Base-by-base conservation (phyloP, 2,888 invertebrate genomes). In the Augochlorella aurata region DNA sequence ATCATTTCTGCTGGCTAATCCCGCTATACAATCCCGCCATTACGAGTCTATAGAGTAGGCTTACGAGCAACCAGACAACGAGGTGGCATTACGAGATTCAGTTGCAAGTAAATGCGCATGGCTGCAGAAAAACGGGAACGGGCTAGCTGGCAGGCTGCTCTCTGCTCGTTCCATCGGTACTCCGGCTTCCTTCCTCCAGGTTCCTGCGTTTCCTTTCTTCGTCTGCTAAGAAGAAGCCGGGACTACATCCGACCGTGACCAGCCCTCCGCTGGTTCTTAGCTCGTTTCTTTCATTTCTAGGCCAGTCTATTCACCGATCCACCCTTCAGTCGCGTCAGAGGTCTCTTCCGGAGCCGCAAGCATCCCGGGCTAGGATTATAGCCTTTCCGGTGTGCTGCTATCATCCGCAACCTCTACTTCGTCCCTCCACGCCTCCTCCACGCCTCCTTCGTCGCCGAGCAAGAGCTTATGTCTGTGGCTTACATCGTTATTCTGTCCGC, bases 401-500 rank as follows among this genome's bases (percentile, higher is more conserved):
- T 10, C 21, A 21, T 12, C 12, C 38, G 29, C 45, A 9, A 9
- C 45, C 45, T 45, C 45, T 45, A 1, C 10, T 4, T 45, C 45
- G 45, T 29, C 2, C 45, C 45, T 45, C 45, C 45, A 9, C 45
- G 44, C 7, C 54, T 8, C 1, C 54, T 54, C 10, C 24, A 1
- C 21, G 54, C 21, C 54, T 54, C 5, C 21, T 21, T 12, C 21
- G 54, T 54, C 54, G 1, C 21, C 12, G 21, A 24, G 54, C 4
- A 3, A 24, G 24, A 24, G 54, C 54, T 58, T 24, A 58, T 1
- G 54, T 58, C 54, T 12, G 21, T 14, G 54, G 54, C 21, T 24
- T 58, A 58, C 54, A 58, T 24, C 24, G 54, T 58, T 58, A 58
- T 58, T 58, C 54, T 58, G 54, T 82, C 75, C 73, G 76, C 73